Conservation (phyloP, 1,140 invertebrate genomes). For the Drosophila santomea region DNA sequence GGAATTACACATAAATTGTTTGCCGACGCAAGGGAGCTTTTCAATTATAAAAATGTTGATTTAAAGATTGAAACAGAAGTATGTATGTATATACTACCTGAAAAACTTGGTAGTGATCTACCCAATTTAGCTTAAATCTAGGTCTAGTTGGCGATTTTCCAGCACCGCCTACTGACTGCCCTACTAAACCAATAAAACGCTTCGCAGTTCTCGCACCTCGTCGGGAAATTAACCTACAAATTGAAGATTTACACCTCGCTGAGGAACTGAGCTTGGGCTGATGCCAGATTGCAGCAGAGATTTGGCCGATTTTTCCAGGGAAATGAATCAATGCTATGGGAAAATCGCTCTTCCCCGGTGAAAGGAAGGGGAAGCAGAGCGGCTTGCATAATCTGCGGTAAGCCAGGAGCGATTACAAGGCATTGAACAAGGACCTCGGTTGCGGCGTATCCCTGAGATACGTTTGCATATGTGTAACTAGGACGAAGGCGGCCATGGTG, state of each 20-base stretch:
- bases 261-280: conserved; percentile 14
- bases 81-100: too few relatives aligned
- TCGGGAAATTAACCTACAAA: conserved; percentile 64
- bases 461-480: conserved; percentile 59
- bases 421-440: conserved; percentile 48
- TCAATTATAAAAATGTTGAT: not conserved
- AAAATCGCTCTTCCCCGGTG: conserved; percentile 33
- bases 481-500: conserved; percentile 44
- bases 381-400: conserved; percentile 76
- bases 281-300: conserved; percentile 46
- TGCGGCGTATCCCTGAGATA: conserved; percentile 53
- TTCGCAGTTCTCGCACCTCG: conserved; percentile 54
- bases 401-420: conserved; percentile 66
- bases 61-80: too few relatives aligned
- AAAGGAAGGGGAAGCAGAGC: conserved; percentile 16
- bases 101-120: not conserved
- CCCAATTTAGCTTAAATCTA: not conserved
- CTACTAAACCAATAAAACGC: conserved; percentile 73
- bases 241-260: conserved; percentile 66
- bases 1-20: not conserved
- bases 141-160: conserved; percentile 1
- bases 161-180: conserved; percentile 43
- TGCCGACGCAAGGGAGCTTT: not conserved
- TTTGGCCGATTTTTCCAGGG: conserved; percentile 38
- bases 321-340: conserved; percentile 43